Conservation (phyloP, 2,113 vertebrate species). For the Cairina moschata region DNA sequence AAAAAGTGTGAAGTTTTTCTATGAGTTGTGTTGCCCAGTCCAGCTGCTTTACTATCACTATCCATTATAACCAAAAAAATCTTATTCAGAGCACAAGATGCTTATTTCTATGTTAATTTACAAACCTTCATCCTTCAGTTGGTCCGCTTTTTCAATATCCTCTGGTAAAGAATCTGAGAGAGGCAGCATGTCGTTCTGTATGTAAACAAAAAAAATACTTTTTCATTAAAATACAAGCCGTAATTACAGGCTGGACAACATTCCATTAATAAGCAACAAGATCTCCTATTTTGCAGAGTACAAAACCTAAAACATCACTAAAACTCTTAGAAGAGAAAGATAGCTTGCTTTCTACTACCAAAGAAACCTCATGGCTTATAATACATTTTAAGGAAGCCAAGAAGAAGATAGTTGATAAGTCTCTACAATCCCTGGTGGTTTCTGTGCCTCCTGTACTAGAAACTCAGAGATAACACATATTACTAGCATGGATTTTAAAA, state of each 20-base stretch:
- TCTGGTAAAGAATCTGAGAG: constrained; percentile 85
- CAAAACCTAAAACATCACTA: background rate
- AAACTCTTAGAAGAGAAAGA: background rate
- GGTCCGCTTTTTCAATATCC: constrained; percentile 89
- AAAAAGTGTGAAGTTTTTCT: background rate
- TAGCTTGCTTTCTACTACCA: background rate
- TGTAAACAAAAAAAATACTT: background rate
- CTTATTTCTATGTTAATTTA: background rate
- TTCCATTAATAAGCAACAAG: background rate
- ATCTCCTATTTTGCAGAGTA: background rate
- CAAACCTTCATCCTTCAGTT: constrained; percentile 96
- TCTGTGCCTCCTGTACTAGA: background rate
- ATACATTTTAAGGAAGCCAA: background rate
- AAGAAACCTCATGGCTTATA: background rate
- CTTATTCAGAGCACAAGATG: background rate
- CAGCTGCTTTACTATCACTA: background rate
- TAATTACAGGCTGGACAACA: background rate
- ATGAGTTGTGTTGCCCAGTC: background rate
- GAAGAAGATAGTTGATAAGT: background rate
- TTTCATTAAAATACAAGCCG: background rate
- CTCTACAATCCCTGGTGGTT: background rate
- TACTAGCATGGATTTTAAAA: background rate
- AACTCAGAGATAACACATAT: background rate
- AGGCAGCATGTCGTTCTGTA: constrained; percentile 86
- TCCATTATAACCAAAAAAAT: background rate